Percentiles rank a stretch among this genome's conserved stretches.
Conservation (phyloP, 2,888 invertebrate species). For the Chesias legatella region DNA sequence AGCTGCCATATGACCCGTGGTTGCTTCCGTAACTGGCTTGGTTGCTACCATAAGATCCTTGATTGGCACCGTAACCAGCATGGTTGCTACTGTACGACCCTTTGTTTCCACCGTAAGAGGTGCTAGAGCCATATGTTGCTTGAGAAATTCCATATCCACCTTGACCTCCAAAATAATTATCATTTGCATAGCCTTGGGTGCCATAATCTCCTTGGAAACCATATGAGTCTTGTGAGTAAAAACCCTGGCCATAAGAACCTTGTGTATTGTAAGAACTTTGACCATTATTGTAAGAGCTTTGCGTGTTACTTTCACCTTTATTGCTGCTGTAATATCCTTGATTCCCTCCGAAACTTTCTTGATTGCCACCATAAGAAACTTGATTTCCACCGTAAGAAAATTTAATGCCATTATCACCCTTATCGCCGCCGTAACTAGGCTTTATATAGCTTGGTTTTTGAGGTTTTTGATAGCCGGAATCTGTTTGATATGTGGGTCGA, state of each 20-base stretch:
- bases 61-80: slow-evolving; percentile 4
- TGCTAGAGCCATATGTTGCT: slow-evolving; percentile 1
- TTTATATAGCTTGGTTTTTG: slow-evolving; percentile 20
- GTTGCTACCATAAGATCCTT: slow-evolving; percentile 7
- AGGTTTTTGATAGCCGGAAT: slow-evolving; percentile 19
- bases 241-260: slow-evolving; percentile 3
- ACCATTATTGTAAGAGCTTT: no score
- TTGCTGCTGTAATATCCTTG: slow-evolving; percentile 3
- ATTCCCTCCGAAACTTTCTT: slow-evolving; percentile 6
- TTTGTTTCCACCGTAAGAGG: slow-evolving; percentile 8
- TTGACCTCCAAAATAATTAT: slow-evolving; percentile 3
- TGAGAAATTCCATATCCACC: slow-evolving; percentile 11
- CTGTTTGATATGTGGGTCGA: slow-evolving; percentile 13
- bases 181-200: not conserved
- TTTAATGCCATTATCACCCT: slow-evolving; percentile 14
- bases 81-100: slow-evolving; percentile 7
- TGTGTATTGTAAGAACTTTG: slow-evolving; percentile 11
- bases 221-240: slow-evolving; percentile 5
- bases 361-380: slow-evolving; percentile 13
- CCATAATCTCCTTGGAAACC: slow-evolving; percentile 3
- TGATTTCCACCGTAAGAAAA: slow-evolving; percentile 22
- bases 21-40: slow-evolving; percentile 5
- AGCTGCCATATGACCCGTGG: not conserved
- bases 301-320: slow-evolving; percentile 4
- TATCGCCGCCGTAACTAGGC: slow-evolving; percentile 21